Evolutionary conservation across 2,113 vertebrate genomes (phyloP).

Genomic region (Numenius arquata): DNA sequence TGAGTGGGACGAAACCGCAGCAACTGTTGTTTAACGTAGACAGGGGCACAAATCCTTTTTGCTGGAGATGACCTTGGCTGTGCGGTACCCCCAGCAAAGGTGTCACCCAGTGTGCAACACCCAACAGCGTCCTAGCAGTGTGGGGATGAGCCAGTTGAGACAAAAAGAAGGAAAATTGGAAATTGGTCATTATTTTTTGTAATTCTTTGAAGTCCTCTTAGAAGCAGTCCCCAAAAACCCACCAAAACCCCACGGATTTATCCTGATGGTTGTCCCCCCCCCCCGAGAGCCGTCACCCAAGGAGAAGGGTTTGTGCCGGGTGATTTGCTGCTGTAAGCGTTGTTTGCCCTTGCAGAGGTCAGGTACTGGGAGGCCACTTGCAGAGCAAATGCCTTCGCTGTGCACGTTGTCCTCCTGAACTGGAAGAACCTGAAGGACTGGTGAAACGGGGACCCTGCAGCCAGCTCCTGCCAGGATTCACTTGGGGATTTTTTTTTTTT

Average conservation of each 20-base stretch:
- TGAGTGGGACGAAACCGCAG: accelerated
- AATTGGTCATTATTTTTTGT: background rate
- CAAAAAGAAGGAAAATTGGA: background rate
- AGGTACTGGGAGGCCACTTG: background rate
- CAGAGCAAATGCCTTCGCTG: background rate
- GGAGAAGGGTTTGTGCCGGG: background rate
- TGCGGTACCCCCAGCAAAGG: accelerated
- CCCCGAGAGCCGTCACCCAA: background rate
- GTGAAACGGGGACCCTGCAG: background rate
- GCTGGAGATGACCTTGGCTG: background rate
- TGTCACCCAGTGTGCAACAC: too few relatives aligned
- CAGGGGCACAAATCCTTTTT: background rate
- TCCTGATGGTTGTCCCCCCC: background rate
- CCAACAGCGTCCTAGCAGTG: background rate
- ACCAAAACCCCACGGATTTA: background rate
- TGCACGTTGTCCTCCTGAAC: background rate
- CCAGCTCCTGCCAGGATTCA: background rate
- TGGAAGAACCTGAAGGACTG: conserved; percentile 44
- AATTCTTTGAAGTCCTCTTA: background rate
- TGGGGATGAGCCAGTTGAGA: background rate
- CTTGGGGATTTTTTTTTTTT: background rate
- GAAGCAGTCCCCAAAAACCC: background rate
- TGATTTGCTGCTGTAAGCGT: background rate
- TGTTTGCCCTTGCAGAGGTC: background rate
- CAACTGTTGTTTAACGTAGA: accelerated